Base-by-base conservation (phyloP, 1,140 invertebrate species). In the Drosophila serrata region DNA sequence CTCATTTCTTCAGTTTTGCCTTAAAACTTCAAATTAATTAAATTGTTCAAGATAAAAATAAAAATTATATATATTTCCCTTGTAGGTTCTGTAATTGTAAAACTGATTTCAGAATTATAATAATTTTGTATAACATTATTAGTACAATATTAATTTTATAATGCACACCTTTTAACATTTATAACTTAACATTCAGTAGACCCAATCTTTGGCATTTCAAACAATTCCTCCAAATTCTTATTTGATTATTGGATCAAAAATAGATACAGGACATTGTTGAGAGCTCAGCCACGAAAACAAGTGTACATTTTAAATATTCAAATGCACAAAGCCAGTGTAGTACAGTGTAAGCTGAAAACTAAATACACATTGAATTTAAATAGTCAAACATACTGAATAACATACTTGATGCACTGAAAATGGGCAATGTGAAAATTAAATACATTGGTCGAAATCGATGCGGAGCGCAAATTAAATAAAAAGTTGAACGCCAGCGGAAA, bases 371-470 rank as follows among this genome's bases (percentile, higher is more conserved):
- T 72, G 22, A 62, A 65, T 75, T 61, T 33, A 64, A 81, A 62
- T 75, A 60, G 64, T 72, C 58, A 72, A 79, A 82, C 72, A 60
- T 63, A 55, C 65, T 49, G 59, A 76, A 72, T 69, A 73, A 73
- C 51, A 79, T 51, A 56, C 59, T 56, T 77, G 58, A 33, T 65
- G 42, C 51, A 22, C 33, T 57, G 49, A 40, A 74, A 67, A 74
- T 67, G 57, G 55, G 33, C 73, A 73, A 72, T 49, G 39, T 27
- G 39, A 29, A 76, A 67, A 46, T 79, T 13, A 63, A 65, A 86
- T 77, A 55, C 60, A 81, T 61, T 24, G 43, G 11, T 27, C 24
- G 39, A 37, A 33, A 46, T 24, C 67, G 19, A 35, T 51, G 33
- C 13, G 17, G 37, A 24, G 31, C 12, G 11, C 13, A 43, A 57